These are phyloP conservation scores for Amphipoea lucens DNA, from an alignment of 2,888 invertebrate genomes.

Conservation along the genomic window DNA sequence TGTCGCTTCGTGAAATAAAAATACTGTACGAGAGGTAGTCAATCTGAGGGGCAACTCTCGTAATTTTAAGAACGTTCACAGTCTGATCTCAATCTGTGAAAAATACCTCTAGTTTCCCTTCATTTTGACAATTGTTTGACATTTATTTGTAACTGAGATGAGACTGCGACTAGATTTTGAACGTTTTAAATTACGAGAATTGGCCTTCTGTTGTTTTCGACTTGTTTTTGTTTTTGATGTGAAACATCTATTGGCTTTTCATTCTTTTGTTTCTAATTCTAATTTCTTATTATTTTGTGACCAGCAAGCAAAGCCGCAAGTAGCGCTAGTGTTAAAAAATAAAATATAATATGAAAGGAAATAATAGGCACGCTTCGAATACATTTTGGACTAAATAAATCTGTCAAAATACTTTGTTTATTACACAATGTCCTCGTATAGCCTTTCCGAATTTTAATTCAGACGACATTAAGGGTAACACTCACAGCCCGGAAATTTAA, in stretches of 20 bases:
- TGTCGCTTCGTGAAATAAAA: background rate
- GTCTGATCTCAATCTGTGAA: no score
- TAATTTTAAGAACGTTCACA: no score
- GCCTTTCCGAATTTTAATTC: conserved; percentile 64
- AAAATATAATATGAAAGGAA: conserved; percentile 32
- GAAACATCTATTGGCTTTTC: background rate
- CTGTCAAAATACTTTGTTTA: conserved; percentile 67
- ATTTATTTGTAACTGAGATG: no score
- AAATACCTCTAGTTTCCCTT: no score
- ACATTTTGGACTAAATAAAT: conserved; percentile 57
- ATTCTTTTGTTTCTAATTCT: background rate
- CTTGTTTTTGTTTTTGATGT: background rate
- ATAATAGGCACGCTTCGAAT: conserved; percentile 34
- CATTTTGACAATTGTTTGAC: no score
- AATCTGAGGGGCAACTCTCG: background rate
- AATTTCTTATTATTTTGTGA: background rate
- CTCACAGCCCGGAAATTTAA: conserved; percentile 64
- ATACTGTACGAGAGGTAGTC: background rate
- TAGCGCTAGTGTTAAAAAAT: background rate
- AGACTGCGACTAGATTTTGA: no score
- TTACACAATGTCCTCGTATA: conserved; percentile 49
- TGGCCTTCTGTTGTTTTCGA: background rate
- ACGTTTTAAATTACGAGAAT: no score
- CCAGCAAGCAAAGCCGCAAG: background rate
- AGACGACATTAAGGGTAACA: conserved; percentile 51